Conservation (phyloP, 1,140 invertebrate genomes). For the Caerostris darwini region DNA sequence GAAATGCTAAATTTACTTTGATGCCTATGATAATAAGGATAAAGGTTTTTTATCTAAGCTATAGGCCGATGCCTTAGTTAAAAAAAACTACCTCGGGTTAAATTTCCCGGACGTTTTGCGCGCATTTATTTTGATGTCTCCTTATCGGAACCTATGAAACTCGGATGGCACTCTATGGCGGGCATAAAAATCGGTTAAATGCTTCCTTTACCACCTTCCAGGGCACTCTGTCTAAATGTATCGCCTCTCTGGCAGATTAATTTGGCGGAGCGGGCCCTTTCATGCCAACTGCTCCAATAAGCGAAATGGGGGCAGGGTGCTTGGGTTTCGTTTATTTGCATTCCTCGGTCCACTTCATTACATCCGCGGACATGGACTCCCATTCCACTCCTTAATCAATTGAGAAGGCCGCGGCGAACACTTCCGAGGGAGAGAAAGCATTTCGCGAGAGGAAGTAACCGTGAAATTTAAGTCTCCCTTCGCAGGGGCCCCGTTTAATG, state of each 20-base stretch:
- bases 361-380: background rate
- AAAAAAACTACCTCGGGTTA: no score
- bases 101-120: no score
- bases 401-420: background rate
- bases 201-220: background rate
- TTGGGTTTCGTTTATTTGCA: constrained; percentile 1
- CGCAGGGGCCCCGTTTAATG: constrained; percentile 11
- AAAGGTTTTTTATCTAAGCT: no score
- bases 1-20: no score
- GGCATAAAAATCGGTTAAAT: background rate
- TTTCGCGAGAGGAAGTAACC: constrained; percentile 18
- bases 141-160: background rate
- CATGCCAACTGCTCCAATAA: background rate
- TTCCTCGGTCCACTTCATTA: constrained; percentile 21
- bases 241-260: background rate
- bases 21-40: no score
- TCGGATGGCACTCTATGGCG: background rate
- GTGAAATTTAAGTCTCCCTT: constrained; percentile 18
- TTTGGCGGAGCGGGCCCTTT: background rate
- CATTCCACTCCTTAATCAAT: constrained; percentile 30
- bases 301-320: background rate
- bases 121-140: no score
- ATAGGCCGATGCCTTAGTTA: no score
- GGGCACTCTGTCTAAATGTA: background rate
- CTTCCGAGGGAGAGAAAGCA: background rate